Evolutionary conservation across 2,797 vertebrate genomes (phyloP).

Genomic region (Acridotheres tristis): DNA sequence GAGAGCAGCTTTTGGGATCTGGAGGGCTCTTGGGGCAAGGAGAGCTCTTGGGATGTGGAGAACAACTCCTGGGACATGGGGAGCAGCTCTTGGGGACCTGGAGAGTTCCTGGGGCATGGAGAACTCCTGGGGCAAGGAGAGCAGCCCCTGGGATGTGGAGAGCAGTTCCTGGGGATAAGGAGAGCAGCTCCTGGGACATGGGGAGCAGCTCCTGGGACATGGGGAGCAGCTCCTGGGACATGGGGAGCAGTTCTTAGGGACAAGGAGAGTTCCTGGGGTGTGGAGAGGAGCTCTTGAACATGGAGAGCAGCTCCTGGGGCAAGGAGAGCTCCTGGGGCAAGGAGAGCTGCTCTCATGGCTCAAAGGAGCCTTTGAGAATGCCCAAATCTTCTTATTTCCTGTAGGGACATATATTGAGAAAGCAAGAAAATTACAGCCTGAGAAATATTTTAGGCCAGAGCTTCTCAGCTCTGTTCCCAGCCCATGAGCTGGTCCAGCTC

Average conservation of each 20-base stretch:
- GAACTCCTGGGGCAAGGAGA: not conserved
- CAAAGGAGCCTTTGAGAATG: not conserved
- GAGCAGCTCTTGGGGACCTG: not conserved
- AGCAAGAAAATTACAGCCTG: too few species aligned
- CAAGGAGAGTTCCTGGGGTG: accelerated
- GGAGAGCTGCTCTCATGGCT: accelerated
- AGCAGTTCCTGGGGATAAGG: too few species aligned
- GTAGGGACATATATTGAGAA: too few species aligned
- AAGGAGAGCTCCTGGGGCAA: accelerated
- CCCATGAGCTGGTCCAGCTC: too few species aligned
- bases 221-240: accelerated
- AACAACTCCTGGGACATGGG: accelerated
- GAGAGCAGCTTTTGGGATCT: not conserved
- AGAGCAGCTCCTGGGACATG: too few species aligned
- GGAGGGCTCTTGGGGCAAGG: not conserved
- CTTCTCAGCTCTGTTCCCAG: too few species aligned
- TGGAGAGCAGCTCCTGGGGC: accelerated
- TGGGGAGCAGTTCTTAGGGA: not conserved
- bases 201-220: not conserved
- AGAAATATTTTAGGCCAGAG: too few species aligned
- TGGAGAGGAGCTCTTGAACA: too few species aligned
- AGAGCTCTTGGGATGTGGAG: not conserved
- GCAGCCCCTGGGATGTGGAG: not conserved
- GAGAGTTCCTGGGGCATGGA: not conserved
- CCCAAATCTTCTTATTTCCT: not conserved